These are phyloP conservation scores for Macquaria ambigua DNA, from an alignment of 2,113 vertebrate genomes.

Conservation along the genomic window DNA sequence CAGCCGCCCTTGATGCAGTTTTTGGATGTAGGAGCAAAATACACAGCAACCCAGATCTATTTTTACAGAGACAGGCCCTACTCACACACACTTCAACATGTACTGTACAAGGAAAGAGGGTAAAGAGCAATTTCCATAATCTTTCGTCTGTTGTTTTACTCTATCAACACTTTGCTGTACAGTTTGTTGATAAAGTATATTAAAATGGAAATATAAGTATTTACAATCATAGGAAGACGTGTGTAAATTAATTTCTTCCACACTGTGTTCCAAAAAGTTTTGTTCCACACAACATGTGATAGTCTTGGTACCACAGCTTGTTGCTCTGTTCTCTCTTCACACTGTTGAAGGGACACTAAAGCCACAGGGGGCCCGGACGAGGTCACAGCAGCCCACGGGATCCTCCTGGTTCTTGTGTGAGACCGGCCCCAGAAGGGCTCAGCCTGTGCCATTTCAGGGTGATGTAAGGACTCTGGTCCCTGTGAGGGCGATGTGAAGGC, in stretches of 20 bases:
- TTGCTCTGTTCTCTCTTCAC: slow-evolving; percentile 13
- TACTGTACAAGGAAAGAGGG: not conserved
- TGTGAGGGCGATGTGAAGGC: slow-evolving; percentile 63
- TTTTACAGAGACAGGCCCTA: not conserved
- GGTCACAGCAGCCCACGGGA: slow-evolving; percentile 56
- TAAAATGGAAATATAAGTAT: not conserved
- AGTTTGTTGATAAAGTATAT: not conserved
- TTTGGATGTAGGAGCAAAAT: not conserved
- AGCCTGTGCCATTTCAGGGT: slow-evolving; percentile 68
- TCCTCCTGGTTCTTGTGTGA: slow-evolving; percentile 23
- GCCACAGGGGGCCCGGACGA: slow-evolving; percentile 9
- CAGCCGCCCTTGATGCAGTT: not conserved
- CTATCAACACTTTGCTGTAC: not conserved
- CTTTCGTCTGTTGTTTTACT: not conserved
- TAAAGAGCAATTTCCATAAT: not conserved
- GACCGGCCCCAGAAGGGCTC: not conserved
- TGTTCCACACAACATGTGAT: not conserved
- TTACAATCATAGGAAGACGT: not conserved
- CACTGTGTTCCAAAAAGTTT: slow-evolving; percentile 2
- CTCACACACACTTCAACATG: not conserved
- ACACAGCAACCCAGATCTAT: not conserved
- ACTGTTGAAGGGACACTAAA: slow-evolving; percentile 13
- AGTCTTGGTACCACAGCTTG: not conserved
- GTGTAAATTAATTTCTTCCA: not conserved
- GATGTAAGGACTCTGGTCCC: slow-evolving; percentile 62